Evolutionary conservation across 2,888 invertebrate species (phyloP), one percentile per base, ranked within the genome.

Genomic region (Leuctra nigra): DNA sequence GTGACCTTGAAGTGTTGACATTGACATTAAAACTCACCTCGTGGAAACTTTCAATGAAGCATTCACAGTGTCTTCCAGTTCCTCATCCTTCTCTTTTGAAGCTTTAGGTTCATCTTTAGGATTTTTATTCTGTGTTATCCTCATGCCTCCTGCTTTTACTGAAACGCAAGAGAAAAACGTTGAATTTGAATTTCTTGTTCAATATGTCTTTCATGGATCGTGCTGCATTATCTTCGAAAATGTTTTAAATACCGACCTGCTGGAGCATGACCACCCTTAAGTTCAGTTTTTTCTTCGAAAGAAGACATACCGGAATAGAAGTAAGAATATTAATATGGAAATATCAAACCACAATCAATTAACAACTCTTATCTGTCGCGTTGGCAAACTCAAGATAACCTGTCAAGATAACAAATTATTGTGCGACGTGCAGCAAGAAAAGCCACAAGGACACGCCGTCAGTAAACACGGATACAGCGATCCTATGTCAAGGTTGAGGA

Each of bases 111-210:
- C 64, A 13, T 68, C 73, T 64, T 83, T 82, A 4, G 83, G 80
- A 1, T 78, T 73, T 72, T 92, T 92, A 68, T 93, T 87, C 68
- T 93, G 92, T 13, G 89, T 91, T 67, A 93, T 91, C 64, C 93
- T 79, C 91, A 91, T 92, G 1, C 92, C 91, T 53, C 93, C 93
- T 57, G 91, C 92, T 77, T 92, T 93, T 2, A 91, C 92, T 92
- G 59, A 52, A 33, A 54, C 33, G 35, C 29, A 29, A n/a, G n/a
- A n/a, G n/a, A n/a, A n/a, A n/a, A n/a, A n/a, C n/a, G n/a, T n/a
- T n/a, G n/a, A n/a, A n/a, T n/a, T n/a, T n/a, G n/a, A n/a, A n/a
- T n/a, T n/a, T n/a, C n/a, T n/a, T n/a, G n/a, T n/a, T n/a, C n/a
- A n/a, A n/a, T n/a, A n/a, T n/a, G n/a, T n/a, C n/a, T n/a, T n/a